Conservation (phyloP, 2,113 vertebrate genomes). For the Trogon surrucura region DNA sequence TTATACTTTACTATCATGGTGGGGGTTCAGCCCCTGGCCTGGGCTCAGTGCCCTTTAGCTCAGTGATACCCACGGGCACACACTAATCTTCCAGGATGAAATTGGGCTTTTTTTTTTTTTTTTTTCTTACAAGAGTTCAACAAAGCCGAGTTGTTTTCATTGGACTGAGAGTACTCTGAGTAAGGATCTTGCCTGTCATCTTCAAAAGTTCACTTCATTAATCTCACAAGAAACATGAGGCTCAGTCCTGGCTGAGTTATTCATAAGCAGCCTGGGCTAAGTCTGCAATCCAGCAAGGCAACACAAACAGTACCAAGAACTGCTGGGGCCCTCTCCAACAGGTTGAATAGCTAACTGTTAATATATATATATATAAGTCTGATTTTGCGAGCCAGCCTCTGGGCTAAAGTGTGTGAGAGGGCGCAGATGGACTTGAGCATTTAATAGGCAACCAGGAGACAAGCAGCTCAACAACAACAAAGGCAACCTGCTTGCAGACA, state of each 20-base stretch:
- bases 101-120: background rate
- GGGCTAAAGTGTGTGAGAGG: background rate
- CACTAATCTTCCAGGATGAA: background rate
- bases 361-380: background rate
- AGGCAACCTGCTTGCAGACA: background rate
- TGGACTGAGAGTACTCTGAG: background rate
- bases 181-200: background rate
- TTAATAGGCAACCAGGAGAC: background rate
- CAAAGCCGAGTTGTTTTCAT: background rate
- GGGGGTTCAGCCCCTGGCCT: background rate
- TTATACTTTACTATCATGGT: background rate
- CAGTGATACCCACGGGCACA: background rate
- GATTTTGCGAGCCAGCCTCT: background rate
- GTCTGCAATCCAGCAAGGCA: background rate
- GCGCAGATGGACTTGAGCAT: background rate
- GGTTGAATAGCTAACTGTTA: background rate
- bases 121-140: background rate
- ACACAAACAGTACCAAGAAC: background rate
- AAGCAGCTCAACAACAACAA: background rate
- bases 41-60: background rate
- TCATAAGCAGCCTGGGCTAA: background rate
- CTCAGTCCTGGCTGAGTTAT: background rate
- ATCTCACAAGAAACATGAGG: background rate
- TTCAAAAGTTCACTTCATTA: conserved; percentile 16
- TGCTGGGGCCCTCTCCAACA: accelerated